Conservation (phyloP, 1,140 invertebrate genomes). For the Calephelis virginiensis region DNA sequence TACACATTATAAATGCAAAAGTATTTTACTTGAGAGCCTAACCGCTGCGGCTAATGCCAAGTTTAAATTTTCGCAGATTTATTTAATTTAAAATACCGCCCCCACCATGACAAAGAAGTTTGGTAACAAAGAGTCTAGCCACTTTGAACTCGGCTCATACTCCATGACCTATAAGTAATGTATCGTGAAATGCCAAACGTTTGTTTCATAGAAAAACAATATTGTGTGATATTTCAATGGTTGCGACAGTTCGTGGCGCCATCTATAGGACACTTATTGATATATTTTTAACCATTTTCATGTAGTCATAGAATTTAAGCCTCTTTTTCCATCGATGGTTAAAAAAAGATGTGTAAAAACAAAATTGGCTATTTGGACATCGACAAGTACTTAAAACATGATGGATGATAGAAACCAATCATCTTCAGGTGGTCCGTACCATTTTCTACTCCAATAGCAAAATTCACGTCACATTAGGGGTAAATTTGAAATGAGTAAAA, state of each 20-base stretch:
- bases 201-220: slow-evolving; percentile 26
- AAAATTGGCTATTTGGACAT: background rate
- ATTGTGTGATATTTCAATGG: slow-evolving; percentile 13
- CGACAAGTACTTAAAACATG: background rate
- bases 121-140: slow-evolving; percentile 10
- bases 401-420: background rate
- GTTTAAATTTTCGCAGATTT: too few species aligned
- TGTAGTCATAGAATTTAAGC: too few species aligned
- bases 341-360: too few species aligned
- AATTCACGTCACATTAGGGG: background rate
- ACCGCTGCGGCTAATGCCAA: too few species aligned
- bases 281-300: too few species aligned
- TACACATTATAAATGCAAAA: too few species aligned
- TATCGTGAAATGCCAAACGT: slow-evolving; percentile 27
- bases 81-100: background rate
- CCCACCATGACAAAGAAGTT: background rate
- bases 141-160: background rate
- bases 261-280: background rate
- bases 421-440: background rate
- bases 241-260: slow-evolving; percentile 6
- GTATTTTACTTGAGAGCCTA: too few species aligned
- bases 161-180: background rate
- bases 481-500: background rate
- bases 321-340: too few species aligned
- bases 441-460: background rate